Percentiles rank a stretch among this genome's conserved stretches.
These are phyloP conservation scores for Pipa parva DNA, from an alignment of 2,113 vertebrate genomes.

Conservation along the genomic window DNA sequence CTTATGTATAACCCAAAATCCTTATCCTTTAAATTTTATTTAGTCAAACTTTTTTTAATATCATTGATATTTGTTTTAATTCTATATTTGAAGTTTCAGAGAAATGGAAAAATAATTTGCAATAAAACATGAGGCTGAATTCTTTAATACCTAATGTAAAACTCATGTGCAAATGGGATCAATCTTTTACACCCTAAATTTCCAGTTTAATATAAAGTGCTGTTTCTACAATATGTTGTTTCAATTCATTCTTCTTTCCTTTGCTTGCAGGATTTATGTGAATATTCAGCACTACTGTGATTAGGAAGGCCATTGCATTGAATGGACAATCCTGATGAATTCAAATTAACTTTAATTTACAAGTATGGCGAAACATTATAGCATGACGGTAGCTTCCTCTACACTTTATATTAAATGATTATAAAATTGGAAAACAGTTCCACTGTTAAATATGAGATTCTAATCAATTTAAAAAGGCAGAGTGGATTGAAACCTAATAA, in stretches of 20 bases:
- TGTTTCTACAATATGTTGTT: background rate
- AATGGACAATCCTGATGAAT: conserved; percentile 34
- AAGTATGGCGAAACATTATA: conserved; percentile 41
- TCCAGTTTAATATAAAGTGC: background rate
- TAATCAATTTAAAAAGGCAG: conserved; percentile 38
- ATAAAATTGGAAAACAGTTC: conserved; percentile 8
- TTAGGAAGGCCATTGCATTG: conserved; percentile 1
- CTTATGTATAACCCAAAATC: too few species aligned
- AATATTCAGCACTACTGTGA: conserved; percentile 19
- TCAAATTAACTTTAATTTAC: conserved; percentile 26
- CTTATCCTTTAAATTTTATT: too few species aligned
- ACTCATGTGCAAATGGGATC: background rate
- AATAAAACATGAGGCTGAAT: too few species aligned
- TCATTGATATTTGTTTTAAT: background rate
- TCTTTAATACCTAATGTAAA: too few species aligned
- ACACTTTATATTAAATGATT: conserved; percentile 16
- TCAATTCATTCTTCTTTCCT: background rate
- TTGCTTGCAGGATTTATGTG: background rate
- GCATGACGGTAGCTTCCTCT: conserved; percentile 26
- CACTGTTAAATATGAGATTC: conserved; percentile 33
- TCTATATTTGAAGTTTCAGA: background rate
- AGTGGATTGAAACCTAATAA: conserved; percentile 17
- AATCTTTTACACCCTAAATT: background rate
- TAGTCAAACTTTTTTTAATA: too few species aligned
- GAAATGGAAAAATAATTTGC: too few species aligned